Evolutionary conservation across 2,797 vertebrate species (phyloP), one percentile per base, ranked within the genome.

Genomic region (Enteromius mattozi): DNA sequence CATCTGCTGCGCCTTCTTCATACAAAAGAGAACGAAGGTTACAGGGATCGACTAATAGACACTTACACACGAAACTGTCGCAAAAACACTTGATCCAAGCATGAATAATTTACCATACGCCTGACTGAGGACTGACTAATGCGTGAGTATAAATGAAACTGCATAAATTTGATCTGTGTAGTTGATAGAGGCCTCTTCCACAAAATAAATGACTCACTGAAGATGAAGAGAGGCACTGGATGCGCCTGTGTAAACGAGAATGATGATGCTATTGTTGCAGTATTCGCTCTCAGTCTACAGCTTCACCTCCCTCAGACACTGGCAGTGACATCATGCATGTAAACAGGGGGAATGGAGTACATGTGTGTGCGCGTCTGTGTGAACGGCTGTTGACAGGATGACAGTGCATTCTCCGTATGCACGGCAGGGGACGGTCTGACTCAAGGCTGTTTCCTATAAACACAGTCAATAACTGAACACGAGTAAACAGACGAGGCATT

Each of bases 361-460:
- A 80, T 80, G 63, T 78, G 76, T 10, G 17, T 51, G 78, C 63
- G n/a, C 24, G 45, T 66, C 78, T 54, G 81, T 45, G 24, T 80
- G 78, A 47, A n/a, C 17, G 45, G 42, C 78, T 51, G 81, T 56
- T 80, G 63, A 81, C 68, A 70, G 66, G 66, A 56, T 59, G 37
- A 78, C 68, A 47, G 51, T 45, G 75, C 14, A 0, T 61, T 84
- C 75, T 70, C 65, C 30, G 37, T 78, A 40, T 47, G 24, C 37
- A 56, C 47, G 3, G 35, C 74, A 69, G 63, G 82, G 61, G 19
- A 77, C 3, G 24, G 54, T 61, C 51, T 84, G 75, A 84, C 63
- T 78, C 82, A 70, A 68, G 61, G 45, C 45, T 37, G 47, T 78
- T 83, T 78, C 49, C 37, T 42, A 84, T 71, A 71, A 81, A 71